Conservation (phyloP, 2,888 invertebrate genomes). For the Ellobium chinense region DNA sequence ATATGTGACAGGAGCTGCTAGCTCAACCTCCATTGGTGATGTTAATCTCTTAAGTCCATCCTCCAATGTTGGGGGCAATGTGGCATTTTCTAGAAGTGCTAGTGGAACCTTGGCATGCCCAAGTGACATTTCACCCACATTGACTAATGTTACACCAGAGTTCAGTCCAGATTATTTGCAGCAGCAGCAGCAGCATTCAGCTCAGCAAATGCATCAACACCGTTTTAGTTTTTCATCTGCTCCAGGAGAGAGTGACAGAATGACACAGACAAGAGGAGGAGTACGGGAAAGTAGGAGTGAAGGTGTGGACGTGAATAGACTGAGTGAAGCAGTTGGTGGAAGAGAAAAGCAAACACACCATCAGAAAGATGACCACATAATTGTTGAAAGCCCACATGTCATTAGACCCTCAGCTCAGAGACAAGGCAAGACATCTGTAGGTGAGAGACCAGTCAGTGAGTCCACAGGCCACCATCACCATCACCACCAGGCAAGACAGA, state of each 20-base stretch:
- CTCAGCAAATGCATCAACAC: too few relatives aligned
- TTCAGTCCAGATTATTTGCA: background rate
- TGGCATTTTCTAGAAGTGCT: background rate
- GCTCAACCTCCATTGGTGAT: background rate
- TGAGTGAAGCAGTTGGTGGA: background rate
- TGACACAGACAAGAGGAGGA: background rate
- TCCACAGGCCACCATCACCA: conserved; percentile 31
- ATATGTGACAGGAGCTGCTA: background rate
- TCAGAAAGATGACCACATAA: conserved; percentile 18
- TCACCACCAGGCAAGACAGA: background rate
- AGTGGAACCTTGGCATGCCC: background rate
- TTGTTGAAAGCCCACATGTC: conserved; percentile 7
- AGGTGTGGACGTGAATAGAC: background rate
- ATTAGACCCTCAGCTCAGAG: background rate
- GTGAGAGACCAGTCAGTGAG: background rate
- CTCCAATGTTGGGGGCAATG: background rate
- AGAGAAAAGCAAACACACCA: background rate
- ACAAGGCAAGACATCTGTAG: background rate
- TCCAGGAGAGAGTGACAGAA: background rate
- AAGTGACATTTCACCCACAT: background rate
- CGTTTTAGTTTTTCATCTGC: background rate
- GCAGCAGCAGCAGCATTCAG: background rate
- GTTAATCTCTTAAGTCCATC: background rate
- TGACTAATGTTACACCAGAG: background rate
- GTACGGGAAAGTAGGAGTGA: background rate